Base-by-base conservation (phyloP, 1,140 invertebrate genomes). In the Oscheius sp. region DNA sequence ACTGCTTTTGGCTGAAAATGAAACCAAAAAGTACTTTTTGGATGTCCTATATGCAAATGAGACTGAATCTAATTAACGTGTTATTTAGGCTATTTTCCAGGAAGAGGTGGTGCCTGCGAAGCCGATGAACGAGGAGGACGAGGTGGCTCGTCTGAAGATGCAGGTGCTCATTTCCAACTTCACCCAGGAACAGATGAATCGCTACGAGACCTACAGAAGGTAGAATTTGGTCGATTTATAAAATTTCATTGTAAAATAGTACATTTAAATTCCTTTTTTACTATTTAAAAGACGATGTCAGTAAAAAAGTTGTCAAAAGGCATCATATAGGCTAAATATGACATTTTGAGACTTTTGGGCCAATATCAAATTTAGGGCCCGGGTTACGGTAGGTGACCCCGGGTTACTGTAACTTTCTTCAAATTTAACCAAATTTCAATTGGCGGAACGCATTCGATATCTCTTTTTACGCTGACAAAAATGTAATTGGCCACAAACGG, bases 121-220 rank as follows among this genome's bases (percentile, higher is more conserved):
- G 31, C 55, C 32, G 59, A 2, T 75, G 29, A 74, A 42, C 65
- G 71, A 75, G 28, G 69, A 74, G 58, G 68, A 75, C 55, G 71
- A 73, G 15, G 59, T 75, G 7, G 62, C 45, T 7, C 0, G 67
- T 23, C 35, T 68, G 29, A 52, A 69, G 26, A 52, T 68, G 66
- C 55, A 68, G 32, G 35, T 68, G 3, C 66, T 74, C n/a, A 61
- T 74, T 7, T 55, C 64, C 26, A 74, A 74, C 29, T 74, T 74
- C 20, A 45, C 49, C 2, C 34, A 62, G n/a, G 72, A 68, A 15
- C 72, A 74, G 29, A 36, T 68, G 3, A 69, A 58, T 34, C 63
- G 72, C n/a, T 74, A 68, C 34, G 46, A 28, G 20, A 59, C 72
- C 2, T 74, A 73, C 45, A 66, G 65, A 61, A 36, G 65, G 71